Conservation (phyloP, 35 echinoderm and acorn worm species). For the Apostichopus parvimensis region DNA sequence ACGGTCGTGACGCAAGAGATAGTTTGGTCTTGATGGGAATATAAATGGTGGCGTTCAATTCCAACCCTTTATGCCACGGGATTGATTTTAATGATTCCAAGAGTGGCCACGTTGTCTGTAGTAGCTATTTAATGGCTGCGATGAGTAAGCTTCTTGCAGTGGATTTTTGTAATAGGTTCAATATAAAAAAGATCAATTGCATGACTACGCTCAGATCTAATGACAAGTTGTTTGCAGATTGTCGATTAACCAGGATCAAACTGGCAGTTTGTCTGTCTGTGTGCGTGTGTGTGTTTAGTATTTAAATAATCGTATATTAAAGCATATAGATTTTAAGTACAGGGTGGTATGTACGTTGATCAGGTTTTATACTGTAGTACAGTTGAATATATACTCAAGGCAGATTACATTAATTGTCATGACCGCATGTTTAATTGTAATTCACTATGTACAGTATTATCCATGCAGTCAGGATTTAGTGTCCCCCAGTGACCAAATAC, state of each 20-base stretch:
- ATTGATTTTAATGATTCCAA: conserved; percentile 45
- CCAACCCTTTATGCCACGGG: not conserved
- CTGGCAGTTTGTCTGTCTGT: not conserved
- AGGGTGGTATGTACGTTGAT: no score
- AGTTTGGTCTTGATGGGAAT: conserved; percentile 5
- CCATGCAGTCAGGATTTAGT: no score
- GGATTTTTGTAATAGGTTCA: not conserved
- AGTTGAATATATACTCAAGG: no score
- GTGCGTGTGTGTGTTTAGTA: not conserved
- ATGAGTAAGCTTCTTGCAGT: conserved; percentile 31
- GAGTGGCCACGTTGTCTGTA: conserved; percentile 2
- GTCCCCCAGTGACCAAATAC: no score
- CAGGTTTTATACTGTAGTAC: no score
- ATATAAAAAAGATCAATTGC: not conserved
- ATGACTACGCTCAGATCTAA: not conserved
- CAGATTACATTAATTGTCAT: no score
- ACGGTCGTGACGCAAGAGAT: not conserved
- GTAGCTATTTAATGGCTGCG: conserved; percentile 5
- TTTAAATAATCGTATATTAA: not conserved
- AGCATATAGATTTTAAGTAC: no score
- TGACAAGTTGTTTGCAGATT: not conserved
- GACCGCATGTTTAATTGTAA: no score
- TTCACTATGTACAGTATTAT: no score
- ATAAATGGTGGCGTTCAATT: not conserved
- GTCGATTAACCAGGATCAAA: not conserved